Percentiles rank a stretch among this genome's conserved stretches.
phyloP scores from a whole-genome alignment of 2,888 invertebrate genomes.

The Patella caerulea region DNA sequence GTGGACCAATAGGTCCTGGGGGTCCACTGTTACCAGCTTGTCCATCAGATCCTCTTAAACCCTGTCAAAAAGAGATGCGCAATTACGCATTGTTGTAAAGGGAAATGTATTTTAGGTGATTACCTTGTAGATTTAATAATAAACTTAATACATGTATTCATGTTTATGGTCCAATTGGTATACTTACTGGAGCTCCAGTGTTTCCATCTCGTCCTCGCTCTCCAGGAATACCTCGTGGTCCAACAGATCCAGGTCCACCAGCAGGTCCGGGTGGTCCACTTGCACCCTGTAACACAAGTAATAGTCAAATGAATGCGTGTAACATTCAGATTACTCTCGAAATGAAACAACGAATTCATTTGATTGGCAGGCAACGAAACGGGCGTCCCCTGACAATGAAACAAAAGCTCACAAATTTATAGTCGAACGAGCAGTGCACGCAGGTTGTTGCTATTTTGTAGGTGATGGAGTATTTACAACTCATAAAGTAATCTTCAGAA shows the following conservation, averaged over 20 bases:
- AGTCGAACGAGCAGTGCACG: background rate
- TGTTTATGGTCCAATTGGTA: too few relatives aligned
- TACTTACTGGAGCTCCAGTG: constrained; percentile 49
- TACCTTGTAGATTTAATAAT: too few relatives aligned
- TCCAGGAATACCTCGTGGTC: constrained; percentile 52
- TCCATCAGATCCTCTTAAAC: constrained; percentile 70
- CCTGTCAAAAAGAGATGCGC: constrained; percentile 40
- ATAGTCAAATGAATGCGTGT: too few relatives aligned
- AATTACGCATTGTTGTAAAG: background rate
- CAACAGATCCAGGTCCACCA: constrained; percentile 41
- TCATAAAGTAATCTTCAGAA: background rate
- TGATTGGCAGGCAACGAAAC: background rate
- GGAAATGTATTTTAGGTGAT: too few relatives aligned
- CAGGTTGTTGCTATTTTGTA: background rate
- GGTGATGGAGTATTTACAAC: background rate
- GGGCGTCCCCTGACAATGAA: background rate
- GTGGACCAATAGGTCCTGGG: constrained; percentile 78
- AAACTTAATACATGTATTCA: too few relatives aligned
- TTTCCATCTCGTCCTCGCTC: constrained; percentile 59
- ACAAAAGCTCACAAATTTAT: background rate
- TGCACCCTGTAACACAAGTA: constrained; percentile 31
- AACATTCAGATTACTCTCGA: too few relatives aligned
- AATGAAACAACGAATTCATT: too few relatives aligned
- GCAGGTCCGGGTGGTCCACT: constrained; percentile 41
- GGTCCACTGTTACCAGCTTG: constrained; percentile 81